phyloP scores from a whole-genome alignment of 2,113 vertebrate species.

The Psammodynastes pulverulentus region DNA sequence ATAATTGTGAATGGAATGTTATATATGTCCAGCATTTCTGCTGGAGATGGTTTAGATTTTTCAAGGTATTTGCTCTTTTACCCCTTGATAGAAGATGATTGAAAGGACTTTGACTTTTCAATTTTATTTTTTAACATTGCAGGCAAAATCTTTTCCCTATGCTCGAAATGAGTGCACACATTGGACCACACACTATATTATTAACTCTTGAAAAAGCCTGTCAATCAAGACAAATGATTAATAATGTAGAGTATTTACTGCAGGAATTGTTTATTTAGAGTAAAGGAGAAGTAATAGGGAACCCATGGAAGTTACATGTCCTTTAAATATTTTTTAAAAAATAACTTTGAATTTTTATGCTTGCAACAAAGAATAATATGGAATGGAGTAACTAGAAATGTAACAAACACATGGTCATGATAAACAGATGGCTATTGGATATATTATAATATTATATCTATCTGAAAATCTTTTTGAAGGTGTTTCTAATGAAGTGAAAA shows the following conservation, averaged over 20 bases:
- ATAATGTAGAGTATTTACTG: neutral
- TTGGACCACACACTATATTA: neutral
- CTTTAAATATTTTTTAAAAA: neutral
- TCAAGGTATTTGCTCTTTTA: constrained; percentile 62
- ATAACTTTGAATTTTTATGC: neutral
- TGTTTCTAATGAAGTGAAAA: neutral
- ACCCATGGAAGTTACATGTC: constrained; percentile 43
- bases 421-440: neutral
- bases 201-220: neutral
- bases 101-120: constrained; percentile 43
- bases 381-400: neutral
- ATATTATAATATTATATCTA: neutral
- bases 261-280: constrained; percentile 34
- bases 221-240: neutral
- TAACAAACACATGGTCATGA: neutral
- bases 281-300: constrained; percentile 27
- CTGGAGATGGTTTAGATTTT: constrained; percentile 60
- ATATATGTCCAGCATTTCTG: constrained; percentile 66
- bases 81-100: constrained; percentile 56
- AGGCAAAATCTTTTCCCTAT: constrained; percentile 17
- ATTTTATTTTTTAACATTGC: constrained; percentile 50
- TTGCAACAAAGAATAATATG: neutral
- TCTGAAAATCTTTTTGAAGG: neutral
- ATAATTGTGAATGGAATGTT: constrained; percentile 63
- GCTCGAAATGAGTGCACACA: neutral